Evolutionary conservation across 2,113 vertebrate genomes (phyloP).

Genomic region (Chionomys nivalis): DNA sequence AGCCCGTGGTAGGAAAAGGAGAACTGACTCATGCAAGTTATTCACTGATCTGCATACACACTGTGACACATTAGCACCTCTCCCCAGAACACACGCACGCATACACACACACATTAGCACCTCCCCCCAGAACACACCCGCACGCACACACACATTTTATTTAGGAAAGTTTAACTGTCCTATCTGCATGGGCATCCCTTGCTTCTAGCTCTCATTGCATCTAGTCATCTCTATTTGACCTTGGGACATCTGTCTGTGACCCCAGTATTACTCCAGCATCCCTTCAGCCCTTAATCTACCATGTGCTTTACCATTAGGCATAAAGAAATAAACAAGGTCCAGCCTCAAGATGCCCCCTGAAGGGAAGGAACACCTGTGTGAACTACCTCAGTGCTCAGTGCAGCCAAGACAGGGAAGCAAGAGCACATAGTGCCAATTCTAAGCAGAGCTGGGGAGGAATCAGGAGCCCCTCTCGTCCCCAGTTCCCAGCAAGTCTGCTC

Average conservation of each 20-base stretch:
- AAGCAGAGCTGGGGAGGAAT: neutral
- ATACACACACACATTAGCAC: neutral
- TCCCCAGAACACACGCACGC: neutral
- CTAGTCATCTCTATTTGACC: neutral
- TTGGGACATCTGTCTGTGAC: neutral
- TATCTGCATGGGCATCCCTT: neutral
- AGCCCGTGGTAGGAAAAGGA: neutral
- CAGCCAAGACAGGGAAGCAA: neutral
- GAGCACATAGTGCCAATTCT: neutral
- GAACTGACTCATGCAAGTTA: neutral
- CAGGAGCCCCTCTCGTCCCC: neutral
- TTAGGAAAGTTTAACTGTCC: neutral
- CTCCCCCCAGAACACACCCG: too few relatives aligned
- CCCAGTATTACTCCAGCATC: neutral
- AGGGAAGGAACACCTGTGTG: neutral
- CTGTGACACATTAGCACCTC: too few relatives aligned
- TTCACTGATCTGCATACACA: neutral
- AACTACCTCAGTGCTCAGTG: neutral
- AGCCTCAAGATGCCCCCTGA: neutral
- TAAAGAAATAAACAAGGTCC: neutral
- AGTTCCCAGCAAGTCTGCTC: neutral
- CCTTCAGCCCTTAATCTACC: neutral
- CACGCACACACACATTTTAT: neutral
- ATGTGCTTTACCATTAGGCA: neutral
- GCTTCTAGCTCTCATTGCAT: neutral